Evolutionary conservation across 2,888 invertebrate genomes (phyloP).

Genomic region (Noctua comes): DNA sequence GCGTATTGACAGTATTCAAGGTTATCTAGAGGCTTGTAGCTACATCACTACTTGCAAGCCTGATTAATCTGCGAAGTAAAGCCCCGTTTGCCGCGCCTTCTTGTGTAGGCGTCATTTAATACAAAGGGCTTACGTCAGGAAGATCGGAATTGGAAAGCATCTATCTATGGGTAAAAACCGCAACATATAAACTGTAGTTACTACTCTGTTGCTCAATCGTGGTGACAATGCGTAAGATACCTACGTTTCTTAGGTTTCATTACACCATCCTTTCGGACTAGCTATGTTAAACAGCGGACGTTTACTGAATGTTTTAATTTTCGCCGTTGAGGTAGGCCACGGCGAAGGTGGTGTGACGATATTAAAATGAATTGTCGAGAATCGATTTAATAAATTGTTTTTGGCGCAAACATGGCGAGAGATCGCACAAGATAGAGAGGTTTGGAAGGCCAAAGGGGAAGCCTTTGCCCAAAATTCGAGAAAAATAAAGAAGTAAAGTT

Average conservation of each 20-base stretch:
- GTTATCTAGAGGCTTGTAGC: constrained; percentile 20
- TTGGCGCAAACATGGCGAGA: background rate
- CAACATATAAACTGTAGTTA: background rate
- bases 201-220: background rate
- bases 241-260: background rate
- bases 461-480: background rate
- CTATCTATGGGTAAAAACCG: constrained; percentile 13
- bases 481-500: background rate
- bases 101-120: constrained; percentile 19
- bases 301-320: background rate
- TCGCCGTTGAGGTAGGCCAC: background rate
- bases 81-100: constrained; percentile 18
- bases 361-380: background rate
- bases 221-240: background rate
- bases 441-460: background rate
- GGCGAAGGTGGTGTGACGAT: background rate
- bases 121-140: constrained; percentile 19
- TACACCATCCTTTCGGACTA: background rate
- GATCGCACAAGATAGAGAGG: background rate
- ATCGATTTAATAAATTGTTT: too few species aligned
- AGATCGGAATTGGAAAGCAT: background rate
- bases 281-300: background rate
- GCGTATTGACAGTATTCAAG: constrained; percentile 23
- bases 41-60: constrained; percentile 16
- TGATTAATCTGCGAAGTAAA: constrained; percentile 30